A percentile compares a stretch with the other conserved stretches of the same genome.
Conservation (phyloP, 2,113 vertebrate genomes). For the Craseonycteris thonglongyai region DNA sequence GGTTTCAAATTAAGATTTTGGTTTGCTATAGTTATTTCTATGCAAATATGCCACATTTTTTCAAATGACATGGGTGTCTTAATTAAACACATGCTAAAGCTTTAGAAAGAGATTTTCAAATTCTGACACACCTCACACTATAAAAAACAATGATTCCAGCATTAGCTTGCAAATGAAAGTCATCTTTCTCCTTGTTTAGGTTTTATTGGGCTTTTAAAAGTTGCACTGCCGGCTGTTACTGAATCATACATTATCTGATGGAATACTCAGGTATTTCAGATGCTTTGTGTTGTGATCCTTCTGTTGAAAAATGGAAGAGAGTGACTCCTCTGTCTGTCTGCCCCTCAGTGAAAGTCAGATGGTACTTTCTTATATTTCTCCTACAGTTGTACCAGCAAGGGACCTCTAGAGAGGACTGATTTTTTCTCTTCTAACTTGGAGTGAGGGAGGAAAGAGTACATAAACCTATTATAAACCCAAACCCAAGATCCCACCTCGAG, state of each 20-base stretch:
- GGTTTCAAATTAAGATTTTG: slow-evolving; percentile 78
- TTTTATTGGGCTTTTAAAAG: slow-evolving; percentile 36
- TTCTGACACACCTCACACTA: slow-evolving; percentile 39
- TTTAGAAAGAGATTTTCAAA: slow-evolving; percentile 74
- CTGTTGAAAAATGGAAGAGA: neutral
- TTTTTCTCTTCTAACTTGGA: neutral
- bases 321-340: neutral
- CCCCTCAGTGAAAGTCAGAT: neutral
- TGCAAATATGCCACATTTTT: slow-evolving; percentile 77
- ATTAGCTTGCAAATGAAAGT: slow-evolving; percentile 70
- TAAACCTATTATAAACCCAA: neutral
- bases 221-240: slow-evolving; percentile 23
- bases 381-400: neutral
- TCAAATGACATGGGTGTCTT: slow-evolving; percentile 60
- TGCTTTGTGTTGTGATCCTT: neutral
- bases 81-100: slow-evolving; percentile 76
- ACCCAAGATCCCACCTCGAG: neutral
- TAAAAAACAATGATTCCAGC: slow-evolving; percentile 71
- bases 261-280: slow-evolving; percentile 13
- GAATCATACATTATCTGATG: slow-evolving; percentile 35
- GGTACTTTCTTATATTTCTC: neutral
- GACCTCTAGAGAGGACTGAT: neutral
- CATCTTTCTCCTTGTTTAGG: slow-evolving; percentile 62
- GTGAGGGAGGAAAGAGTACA: neutral
- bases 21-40: slow-evolving; percentile 75